phyloP scores from a whole-genome alignment of 2,888 invertebrate species.

The Epicampocera succincta region DNA sequence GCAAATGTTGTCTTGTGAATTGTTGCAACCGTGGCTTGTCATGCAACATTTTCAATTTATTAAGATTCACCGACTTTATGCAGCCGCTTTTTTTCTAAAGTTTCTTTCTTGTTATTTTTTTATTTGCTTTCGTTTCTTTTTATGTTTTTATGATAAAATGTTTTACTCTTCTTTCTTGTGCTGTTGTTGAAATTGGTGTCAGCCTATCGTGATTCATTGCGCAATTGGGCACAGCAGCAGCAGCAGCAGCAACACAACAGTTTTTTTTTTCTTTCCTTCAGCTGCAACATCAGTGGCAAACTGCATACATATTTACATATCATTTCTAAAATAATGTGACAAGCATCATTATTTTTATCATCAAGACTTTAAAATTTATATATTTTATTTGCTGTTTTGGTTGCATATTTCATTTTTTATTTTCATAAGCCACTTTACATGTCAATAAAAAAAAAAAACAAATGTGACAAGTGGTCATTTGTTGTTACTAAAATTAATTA shows the following conservation, averaged over 20 bases:
- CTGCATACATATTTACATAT: conserved; percentile 53
- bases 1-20: conserved; percentile 27
- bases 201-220: conserved; percentile 66
- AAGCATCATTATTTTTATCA: conserved; percentile 57
- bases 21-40: conserved; percentile 40
- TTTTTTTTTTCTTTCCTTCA: conserved; percentile 7
- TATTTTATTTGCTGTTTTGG: conserved; percentile 5
- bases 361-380: conserved; percentile 9
- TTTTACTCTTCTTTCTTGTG: conserved; percentile 11
- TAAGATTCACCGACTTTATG: conserved; percentile 56
- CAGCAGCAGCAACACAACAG: conserved; percentile 9
- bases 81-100: conserved; percentile 6
- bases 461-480: conserved; percentile 35
- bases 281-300: conserved; percentile 41
- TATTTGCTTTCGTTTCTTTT: not conserved
- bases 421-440: conserved; percentile 56
- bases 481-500: conserved; percentile 23
- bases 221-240: conserved; percentile 56
- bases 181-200: conserved; percentile 62
- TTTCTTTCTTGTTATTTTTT: conserved; percentile 6
- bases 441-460: conserved; percentile 46
- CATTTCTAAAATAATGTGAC: conserved; percentile 58
- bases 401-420: conserved; percentile 29
- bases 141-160: not conserved
- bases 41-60: conserved; percentile 64